Base-by-base conservation (phyloP, 2,888 invertebrate species). In the Ecdyonurus torrentis region DNA sequence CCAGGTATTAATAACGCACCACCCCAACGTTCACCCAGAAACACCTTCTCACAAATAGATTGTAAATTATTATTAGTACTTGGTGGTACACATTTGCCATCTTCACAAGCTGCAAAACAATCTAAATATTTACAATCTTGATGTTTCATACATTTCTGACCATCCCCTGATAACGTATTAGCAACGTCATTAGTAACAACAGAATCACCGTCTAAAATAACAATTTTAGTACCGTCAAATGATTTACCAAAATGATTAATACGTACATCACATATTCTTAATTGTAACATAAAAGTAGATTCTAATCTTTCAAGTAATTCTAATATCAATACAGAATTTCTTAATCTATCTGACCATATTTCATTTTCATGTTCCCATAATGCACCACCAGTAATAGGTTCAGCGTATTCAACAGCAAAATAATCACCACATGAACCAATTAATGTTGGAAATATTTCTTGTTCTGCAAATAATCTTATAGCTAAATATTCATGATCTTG, bases 191-290 rank as follows among this genome's bases (percentile, higher is more conserved):
- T 75, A 19, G 84, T 82, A 69, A 83, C 80, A 2, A 83, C 81
- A 1, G 81, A 79, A 68, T 85, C 83, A 23, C 83, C 73, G 72
- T 86, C 84, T 25, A 86, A 73, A 83, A 81, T 72, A 83, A 72
- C 10, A 73, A 58, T 58, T 24, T 63, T 67, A 2, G 66, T 64
- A 19, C 70, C 69, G 55, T 71, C 68, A 1, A 62, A 63, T 53
- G 79, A 76, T 1, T 83, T 70, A 1, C 85, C 86, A 72, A 87
- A 86, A 70, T 86, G 83, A 65, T 80, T 79, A 65, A 82, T 74
- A 72, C 85, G 85, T 0, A 86, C 76, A 74, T 86, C 85, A 72
- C 87, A 87, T 23, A 87, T 73, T 69, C 83, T 78, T 64, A 86
- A 76, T 1, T 83, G 81, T 67, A 84, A 82, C 1, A 79, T 77